Evolutionary conservation across 2,888 invertebrate genomes (phyloP), one percentile per base, ranked within the genome.

Genomic region (Tenthredo mesomela): DNA sequence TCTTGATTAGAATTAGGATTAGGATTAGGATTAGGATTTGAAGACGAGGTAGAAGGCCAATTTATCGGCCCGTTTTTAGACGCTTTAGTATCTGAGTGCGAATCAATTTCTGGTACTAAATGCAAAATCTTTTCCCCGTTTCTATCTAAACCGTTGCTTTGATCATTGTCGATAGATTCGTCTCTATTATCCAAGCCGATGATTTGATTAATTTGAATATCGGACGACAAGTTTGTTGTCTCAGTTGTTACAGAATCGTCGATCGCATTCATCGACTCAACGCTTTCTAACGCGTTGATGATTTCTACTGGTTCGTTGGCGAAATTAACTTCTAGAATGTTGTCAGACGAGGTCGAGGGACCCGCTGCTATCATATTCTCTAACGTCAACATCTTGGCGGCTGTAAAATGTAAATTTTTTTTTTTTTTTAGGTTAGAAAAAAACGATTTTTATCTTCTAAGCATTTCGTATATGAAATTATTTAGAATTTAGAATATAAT

Each of bases 151-250:
- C 15, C 40, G 0, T 0, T 71, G 1, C n/a, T 37, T 1, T 40
- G 18, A 40, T 37, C 70, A 71, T n/a, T 37, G 9, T 33, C 40
- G 9, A n/a, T 1, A 9, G 37, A 40, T 37, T 33, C 70, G 3
- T 71, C 61, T 0, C 61, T n/a, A 7, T 21, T 71, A 71, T 40
- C 40, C 10, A 40, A n/a, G 0, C 86, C 84, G 12, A 87, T 85
- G 7, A 58, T 70, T 0, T 85, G 43, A 37, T 75, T 83, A 15
- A 86, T 21, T 25, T 77, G 83, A 25, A 83, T 50, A 18, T 86
- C 67, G 0, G 84, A 65, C 12, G 87, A 40, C 40, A 85, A 84
- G 54, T 25, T 25, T 1, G 2, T 58, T 2, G 12, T 83, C 82
- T 0, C 83, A 65, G 10, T 85, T 65, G 33, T 85, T 67, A 7